phyloP scores from a whole-genome alignment of 2,113 vertebrate species.

The Entelurus aequoreus region DNA sequence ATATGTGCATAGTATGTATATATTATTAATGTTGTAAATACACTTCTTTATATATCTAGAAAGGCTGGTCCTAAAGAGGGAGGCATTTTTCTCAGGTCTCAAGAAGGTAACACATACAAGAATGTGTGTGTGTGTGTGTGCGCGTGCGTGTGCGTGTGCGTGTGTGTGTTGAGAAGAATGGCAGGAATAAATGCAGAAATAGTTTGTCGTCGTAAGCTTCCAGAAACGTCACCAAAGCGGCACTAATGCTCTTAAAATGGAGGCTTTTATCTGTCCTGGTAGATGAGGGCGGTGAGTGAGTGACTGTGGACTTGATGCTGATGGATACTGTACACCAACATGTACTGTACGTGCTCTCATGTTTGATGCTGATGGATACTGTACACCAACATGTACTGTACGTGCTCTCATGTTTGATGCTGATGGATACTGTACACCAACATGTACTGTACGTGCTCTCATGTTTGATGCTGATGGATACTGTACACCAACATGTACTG shows the following conservation, averaged over 20 bases:
- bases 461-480: slow-evolving; percentile 19
- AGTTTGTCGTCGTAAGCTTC: slow-evolving; percentile 53
- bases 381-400: background rate
- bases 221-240: slow-evolving; percentile 47
- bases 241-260: slow-evolving; percentile 45
- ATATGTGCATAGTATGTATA: too few species aligned
- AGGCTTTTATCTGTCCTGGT: slow-evolving; percentile 46
- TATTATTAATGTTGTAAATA: too few species aligned
- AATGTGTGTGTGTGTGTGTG: too few species aligned
- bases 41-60: too few species aligned
- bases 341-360: background rate
- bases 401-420: slow-evolving; percentile 12
- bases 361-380: slow-evolving; percentile 17
- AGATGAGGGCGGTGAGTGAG: slow-evolving; percentile 32
- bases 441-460: background rate
- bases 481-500: background rate
- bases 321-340: background rate
- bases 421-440: background rate
- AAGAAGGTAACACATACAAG: too few species aligned
- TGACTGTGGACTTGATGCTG: slow-evolving; percentile 16
- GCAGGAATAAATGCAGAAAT: slow-evolving; percentile 56
- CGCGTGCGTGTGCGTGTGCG: slow-evolving; percentile 3
- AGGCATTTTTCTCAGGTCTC: too few species aligned
- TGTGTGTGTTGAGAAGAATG: slow-evolving; percentile 52
- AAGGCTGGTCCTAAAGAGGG: too few species aligned